Conservation (phyloP, 2,113 vertebrate genomes). For the Hiodon tergisus region DNA sequence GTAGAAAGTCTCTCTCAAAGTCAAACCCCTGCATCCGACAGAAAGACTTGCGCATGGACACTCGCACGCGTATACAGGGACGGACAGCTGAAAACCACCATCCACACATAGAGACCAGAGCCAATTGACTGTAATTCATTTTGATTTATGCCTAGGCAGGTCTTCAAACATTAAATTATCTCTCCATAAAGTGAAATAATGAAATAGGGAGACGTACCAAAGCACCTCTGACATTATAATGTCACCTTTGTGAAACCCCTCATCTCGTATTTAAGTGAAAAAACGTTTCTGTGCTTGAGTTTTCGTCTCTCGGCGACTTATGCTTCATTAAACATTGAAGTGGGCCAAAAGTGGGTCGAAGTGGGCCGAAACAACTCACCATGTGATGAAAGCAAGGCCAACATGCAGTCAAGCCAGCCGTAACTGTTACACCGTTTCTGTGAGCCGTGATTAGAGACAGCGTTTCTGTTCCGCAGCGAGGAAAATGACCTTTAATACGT, state of each 20-base stretch:
- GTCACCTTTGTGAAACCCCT: background rate
- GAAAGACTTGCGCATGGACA: no score
- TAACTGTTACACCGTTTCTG: background rate
- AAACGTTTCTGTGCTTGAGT: background rate
- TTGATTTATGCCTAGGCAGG: slow-evolving; percentile 4
- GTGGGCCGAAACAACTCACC: no score
- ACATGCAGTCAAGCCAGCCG: background rate
- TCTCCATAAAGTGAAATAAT: background rate
- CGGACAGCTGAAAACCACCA: background rate
- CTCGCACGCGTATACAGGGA: no score
- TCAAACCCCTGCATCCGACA: background rate
- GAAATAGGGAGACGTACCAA: slow-evolving; percentile 11
- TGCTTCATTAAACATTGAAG: background rate
- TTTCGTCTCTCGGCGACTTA: slow-evolving; percentile 1
- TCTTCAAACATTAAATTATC: slow-evolving; percentile 14
- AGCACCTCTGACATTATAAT: background rate
- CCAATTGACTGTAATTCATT: background rate
- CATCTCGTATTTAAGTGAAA: background rate
- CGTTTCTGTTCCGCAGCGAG: background rate
- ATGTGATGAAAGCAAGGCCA: no score
- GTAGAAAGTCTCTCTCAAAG: background rate
- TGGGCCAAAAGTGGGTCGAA: no score
- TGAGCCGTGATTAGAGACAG: background rate
- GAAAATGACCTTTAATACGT: background rate
- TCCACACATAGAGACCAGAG: background rate